phyloP scores from a whole-genome alignment of 2,888 invertebrate species.

The Cacoxenus indagator region DNA sequence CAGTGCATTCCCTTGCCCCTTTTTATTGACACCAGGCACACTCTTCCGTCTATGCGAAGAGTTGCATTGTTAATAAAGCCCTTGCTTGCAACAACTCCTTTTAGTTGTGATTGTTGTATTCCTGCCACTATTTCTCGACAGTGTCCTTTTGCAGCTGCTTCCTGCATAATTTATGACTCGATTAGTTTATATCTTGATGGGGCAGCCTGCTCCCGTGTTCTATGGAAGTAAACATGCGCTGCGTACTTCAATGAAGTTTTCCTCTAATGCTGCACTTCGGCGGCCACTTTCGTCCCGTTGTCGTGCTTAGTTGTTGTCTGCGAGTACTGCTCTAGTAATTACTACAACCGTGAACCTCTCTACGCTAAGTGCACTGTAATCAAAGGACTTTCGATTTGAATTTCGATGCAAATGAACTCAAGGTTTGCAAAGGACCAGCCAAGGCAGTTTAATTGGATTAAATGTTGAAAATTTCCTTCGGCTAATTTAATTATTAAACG shows the following conservation, averaged over 20 bases:
- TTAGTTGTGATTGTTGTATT: slow-evolving; percentile 8
- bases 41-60: not conserved
- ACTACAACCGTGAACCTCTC: too few relatives aligned
- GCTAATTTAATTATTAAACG: slow-evolving; percentile 56
- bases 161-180: slow-evolving; percentile 60
- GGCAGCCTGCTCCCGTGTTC: not conserved
- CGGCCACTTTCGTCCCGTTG: too few relatives aligned
- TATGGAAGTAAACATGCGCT: slow-evolving; percentile 3
- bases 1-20: too few relatives aligned
- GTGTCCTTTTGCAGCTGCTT: slow-evolving; percentile 56
- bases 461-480: slow-evolving; percentile 28
- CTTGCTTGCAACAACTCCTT: slow-evolving; percentile 7
- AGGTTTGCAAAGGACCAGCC: not conserved
- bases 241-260: too few relatives aligned
- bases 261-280: too few relatives aligned
- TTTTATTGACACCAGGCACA: not conserved
- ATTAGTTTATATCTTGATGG: slow-evolving; percentile 16
- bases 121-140: slow-evolving; percentile 27
- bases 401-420: slow-evolving; percentile 13
- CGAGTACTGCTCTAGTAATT: too few relatives aligned
- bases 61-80: not conserved
- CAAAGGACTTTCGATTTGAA: slow-evolving; percentile 13
- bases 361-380: slow-evolving; percentile 4
- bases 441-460: slow-evolving; percentile 5
- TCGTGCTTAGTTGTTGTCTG: too few relatives aligned